A percentile compares a stretch with the other conserved stretches of the same genome.
phyloP scores from a whole-genome alignment of 2,113 vertebrate genomes.

The Mionectes macconnelli region DNA sequence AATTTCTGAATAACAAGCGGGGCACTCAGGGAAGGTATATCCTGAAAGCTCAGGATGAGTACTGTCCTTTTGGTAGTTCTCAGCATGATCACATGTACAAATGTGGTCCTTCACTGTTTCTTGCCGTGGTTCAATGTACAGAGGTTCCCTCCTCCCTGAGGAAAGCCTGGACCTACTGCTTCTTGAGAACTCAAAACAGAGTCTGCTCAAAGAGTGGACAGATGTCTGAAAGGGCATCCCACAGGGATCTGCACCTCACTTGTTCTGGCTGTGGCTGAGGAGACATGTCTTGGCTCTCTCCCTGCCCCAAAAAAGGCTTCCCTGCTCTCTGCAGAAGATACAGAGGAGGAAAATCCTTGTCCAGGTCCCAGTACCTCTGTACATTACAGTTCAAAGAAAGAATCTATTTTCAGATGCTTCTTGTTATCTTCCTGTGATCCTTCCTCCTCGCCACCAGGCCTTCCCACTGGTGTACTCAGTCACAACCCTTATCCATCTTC shows the following conservation, averaged over 20 bases:
- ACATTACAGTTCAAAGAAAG: neutral
- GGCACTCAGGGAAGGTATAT: neutral
- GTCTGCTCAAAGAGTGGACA: fast-evolving
- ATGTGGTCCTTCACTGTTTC: neutral
- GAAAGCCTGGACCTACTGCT: neutral
- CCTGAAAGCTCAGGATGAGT: fast-evolving
- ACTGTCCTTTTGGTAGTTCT: neutral
- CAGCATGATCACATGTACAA: neutral
- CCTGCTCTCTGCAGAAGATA: neutral
- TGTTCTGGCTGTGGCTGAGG: neutral
- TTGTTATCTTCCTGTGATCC: neutral
- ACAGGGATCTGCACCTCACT: neutral
- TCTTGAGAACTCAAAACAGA: neutral
- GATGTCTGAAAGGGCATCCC: neutral
- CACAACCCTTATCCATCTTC: neutral
- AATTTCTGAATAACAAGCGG: neutral
- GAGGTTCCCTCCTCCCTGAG: neutral
- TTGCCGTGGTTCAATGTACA: neutral
- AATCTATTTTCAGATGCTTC: neutral
- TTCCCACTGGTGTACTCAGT: neutral
- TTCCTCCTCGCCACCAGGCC: neutral
- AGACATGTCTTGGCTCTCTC: neutral
- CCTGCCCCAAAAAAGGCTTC: neutral
- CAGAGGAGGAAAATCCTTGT: neutral
- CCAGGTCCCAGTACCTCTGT: neutral